Percentiles rank a stretch among this genome's conserved stretches.
phyloP scores from a whole-genome alignment of 2,113 vertebrate genomes.

The Larimichthys polyactis region DNA sequence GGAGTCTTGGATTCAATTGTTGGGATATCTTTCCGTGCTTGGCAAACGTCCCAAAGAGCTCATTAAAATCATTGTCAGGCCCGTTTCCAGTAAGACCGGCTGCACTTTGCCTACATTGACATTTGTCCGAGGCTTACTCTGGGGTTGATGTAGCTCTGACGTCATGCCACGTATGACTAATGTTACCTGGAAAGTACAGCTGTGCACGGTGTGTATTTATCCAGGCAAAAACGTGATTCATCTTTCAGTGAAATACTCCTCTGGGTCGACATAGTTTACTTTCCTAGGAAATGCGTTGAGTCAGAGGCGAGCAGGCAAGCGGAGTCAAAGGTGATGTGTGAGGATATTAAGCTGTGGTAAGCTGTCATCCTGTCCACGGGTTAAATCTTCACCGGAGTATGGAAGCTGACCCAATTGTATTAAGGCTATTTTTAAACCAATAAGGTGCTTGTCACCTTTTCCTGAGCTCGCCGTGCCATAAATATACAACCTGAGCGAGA shows the following conservation, averaged over 20 bases:
- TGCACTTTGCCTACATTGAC: constrained; percentile 12
- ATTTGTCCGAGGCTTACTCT: background rate
- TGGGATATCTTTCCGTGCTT: constrained; percentile 37
- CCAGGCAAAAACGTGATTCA: background rate
- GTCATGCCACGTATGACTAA: constrained; percentile 1
- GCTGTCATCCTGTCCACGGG: constrained; percentile 27
- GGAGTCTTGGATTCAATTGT: constrained; percentile 55
- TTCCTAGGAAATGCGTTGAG: background rate
- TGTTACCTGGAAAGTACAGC: background rate
- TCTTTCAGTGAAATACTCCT: background rate
- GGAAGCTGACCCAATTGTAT: constrained; percentile 68
- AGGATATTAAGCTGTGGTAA: background rate
- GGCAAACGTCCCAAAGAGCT: constrained; percentile 51
- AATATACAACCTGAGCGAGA: constrained; percentile 62
- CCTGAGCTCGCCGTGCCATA: constrained; percentile 63
- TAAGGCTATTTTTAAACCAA: constrained; percentile 77
- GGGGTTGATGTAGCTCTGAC: constrained; percentile 7
- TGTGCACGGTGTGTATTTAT: background rate
- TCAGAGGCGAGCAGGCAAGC: background rate
- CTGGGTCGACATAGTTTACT: background rate
- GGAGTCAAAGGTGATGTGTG: background rate
- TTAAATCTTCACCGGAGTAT: constrained; percentile 34
- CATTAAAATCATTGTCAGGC: constrained; percentile 54
- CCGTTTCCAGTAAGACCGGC: constrained; percentile 17
- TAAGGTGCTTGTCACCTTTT: constrained; percentile 64